These are phyloP conservation scores for Anoplolepis gracilipes DNA, from an alignment of 1,140 invertebrate species.

Conservation along the genomic window DNA sequence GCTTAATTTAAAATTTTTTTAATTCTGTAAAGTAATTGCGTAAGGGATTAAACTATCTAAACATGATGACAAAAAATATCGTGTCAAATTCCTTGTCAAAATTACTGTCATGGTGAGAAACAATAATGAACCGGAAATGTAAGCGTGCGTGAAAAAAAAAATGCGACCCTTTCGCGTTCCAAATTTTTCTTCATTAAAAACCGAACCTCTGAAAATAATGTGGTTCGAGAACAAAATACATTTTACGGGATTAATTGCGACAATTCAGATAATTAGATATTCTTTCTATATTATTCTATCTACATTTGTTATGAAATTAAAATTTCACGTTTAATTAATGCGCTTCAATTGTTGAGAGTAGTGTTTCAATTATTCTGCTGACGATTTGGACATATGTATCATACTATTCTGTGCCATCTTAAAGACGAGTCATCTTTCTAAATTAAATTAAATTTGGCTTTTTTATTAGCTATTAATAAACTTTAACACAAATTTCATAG, in stretches of 20 bases:
- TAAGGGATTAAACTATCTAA: slow-evolving; percentile 16
- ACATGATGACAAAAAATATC: background rate
- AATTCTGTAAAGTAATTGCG: background rate
- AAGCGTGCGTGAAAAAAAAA: background rate
- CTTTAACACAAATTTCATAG: slow-evolving; percentile 11
- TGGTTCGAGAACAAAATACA: background rate
- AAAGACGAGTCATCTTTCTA: background rate
- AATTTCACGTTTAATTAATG: slow-evolving; percentile 52
- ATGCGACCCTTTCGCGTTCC: background rate
- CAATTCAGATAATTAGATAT: background rate
- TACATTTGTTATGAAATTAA: too few relatives aligned
- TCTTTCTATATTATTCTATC: background rate
- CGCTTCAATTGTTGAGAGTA: slow-evolving; percentile 22
- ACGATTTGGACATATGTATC: background rate
- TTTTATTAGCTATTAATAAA: background rate
- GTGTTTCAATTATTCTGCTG: background rate
- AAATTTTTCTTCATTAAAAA: background rate
- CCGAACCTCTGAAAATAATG: slow-evolving; percentile 23
- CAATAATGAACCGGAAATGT: background rate
- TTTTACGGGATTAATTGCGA: background rate
- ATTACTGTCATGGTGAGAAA: background rate
- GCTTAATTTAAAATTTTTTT: slow-evolving; percentile 7
- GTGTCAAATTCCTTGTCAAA: background rate
- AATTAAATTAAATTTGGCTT: too few relatives aligned
- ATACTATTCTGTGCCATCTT: background rate